phyloP scores from a whole-genome alignment of 2,888 invertebrate genomes.

The Thyatira batis region DNA sequence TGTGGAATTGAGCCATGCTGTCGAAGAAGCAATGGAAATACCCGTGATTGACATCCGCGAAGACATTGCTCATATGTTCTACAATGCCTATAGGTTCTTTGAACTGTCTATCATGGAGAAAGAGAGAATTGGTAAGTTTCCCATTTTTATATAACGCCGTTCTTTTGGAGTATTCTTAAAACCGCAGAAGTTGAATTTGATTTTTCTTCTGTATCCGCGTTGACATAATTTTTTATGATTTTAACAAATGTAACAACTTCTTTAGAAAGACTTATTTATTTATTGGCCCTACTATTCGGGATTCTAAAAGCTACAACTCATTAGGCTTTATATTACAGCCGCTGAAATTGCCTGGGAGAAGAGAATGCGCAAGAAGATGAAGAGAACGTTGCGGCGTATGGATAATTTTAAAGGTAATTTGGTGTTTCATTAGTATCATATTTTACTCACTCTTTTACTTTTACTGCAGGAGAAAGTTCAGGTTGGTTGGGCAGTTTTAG shows the following conservation, averaged over 20 bases:
- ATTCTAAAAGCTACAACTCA: not conserved
- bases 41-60: slow-evolving; percentile 59
- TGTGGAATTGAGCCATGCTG: slow-evolving; percentile 58
- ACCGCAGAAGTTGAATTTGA: no score
- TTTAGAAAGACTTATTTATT: not conserved
- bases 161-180: no score
- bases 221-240: no score
- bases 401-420: slow-evolving; percentile 68
- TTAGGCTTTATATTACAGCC: slow-evolving; percentile 47
- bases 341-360: slow-evolving; percentile 68
- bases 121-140: slow-evolving; percentile 55
- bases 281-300: no score
- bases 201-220: no score
- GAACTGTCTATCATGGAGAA: slow-evolving; percentile 59
- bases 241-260: not conserved
- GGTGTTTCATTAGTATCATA: not conserved
- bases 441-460: not conserved
- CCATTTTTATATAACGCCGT: no score
- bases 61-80: slow-evolving; percentile 57
- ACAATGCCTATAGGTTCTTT: slow-evolving; percentile 55
- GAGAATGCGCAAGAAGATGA: slow-evolving; percentile 71
- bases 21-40: slow-evolving; percentile 72
- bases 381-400: slow-evolving; percentile 53
- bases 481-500: no score
- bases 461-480: no score